Conservation (phyloP, 2,797 vertebrate species). For the Alca torda region DNA sequence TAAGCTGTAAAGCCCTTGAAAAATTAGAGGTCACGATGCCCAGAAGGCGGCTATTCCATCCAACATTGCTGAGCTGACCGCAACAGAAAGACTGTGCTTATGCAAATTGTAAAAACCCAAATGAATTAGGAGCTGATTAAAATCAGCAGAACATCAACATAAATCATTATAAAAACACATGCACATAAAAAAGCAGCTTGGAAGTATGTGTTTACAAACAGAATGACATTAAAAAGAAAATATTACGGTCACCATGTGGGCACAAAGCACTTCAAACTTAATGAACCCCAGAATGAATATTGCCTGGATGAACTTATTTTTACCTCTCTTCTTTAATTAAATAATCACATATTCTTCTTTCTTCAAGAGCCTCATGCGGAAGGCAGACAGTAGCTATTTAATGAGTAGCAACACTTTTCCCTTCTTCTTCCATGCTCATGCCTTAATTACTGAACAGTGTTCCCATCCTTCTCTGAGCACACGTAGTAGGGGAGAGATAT, state of each 20-base stretch:
- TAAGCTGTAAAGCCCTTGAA: not conserved
- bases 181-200: not conserved
- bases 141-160: not conserved
- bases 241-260: not conserved
- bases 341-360: not conserved
- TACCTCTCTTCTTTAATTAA: conserved; percentile 27
- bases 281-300: conserved; percentile 29
- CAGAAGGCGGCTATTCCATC: not conserved
- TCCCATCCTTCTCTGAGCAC: not conserved
- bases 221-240: conserved; percentile 3
- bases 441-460: not conserved
- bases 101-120: not conserved
- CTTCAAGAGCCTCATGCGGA: not conserved
- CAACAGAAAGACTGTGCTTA: not conserved
- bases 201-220: conserved; percentile 14
- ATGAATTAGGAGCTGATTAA: conserved; percentile 12
- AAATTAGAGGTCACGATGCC: not conserved
- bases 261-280: conserved; percentile 31
- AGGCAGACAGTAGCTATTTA: not conserved
- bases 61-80: not conserved
- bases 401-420: not conserved
- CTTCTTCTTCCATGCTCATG: not conserved
- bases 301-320: conserved; percentile 21
- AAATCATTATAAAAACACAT: conserved; percentile 19
- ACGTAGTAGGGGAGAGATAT: not conserved